Evolutionary conservation across 1,140 invertebrate genomes (phyloP), one percentile per base, ranked within the genome.

Genomic region (Diorhabda sublineata): DNA sequence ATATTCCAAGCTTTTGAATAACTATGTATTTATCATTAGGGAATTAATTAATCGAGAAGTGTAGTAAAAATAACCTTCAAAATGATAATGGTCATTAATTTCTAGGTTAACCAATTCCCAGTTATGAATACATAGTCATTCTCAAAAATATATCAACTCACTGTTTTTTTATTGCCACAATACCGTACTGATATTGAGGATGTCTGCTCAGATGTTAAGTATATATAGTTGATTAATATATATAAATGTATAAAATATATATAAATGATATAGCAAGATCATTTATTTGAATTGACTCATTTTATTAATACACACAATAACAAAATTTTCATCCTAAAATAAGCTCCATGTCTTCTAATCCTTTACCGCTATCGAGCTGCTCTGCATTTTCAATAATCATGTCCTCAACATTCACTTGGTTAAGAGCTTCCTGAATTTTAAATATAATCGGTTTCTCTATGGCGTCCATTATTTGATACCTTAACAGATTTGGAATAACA

Each of bases 391-490:
- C 82, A 69, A 89, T 87, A 67, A 92, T 91, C 56, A 87, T 79
- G 72, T 88, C 83, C 76, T 92, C 91, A 3, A 92, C 85, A 73
- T 93, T 86, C 42, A 92, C 83, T 72, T 87, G 87, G 74, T 92
- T 85, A 44, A 93, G 79, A 71, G 90, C 86, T 69, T 88, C 86
- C 73, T 89, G 87, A 1, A 93, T 83, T 59, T 88, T 85, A 69
- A 87, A 85, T 74, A 85, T 89, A 3, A 93, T 81, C 0, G 91
- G 91, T 63, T 86, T 86, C 81, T 93, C 91, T 5, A 92, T 78
- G 3, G 91, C 91, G 76, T 93, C 90, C 85, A 92, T 90, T 71
- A 94, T 92, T 82, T 93, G 91, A 81, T 92, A 91, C 69, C 92
- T 84, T 64, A 95, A 82, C 58, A 94, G 80, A 84, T 95, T 95